phyloP scores from a whole-genome alignment of 2,797 vertebrate genomes.

The Oreochromis mossambicus region DNA sequence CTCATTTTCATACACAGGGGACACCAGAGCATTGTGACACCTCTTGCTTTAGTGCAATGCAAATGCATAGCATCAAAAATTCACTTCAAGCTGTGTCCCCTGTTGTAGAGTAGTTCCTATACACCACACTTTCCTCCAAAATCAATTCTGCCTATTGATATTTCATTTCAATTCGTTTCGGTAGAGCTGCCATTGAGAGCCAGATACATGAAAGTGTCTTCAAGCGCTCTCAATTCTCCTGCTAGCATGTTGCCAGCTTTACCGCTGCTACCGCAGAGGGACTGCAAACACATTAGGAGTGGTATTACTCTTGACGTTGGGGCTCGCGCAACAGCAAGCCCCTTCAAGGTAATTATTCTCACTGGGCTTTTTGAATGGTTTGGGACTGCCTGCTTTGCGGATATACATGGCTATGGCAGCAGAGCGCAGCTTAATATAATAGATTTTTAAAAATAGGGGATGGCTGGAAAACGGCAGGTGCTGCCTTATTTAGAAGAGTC shows the following conservation, averaged over 20 bases:
- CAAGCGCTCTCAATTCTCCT: not conserved
- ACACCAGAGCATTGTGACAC: not conserved
- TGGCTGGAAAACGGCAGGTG: not conserved
- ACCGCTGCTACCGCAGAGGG: not conserved
- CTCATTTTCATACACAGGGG: not conserved
- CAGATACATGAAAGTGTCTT: not conserved
- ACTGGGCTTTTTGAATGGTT: conserved; percentile 9
- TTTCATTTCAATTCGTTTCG: not conserved
- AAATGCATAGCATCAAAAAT: not conserved
- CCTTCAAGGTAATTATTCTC: conserved; percentile 45
- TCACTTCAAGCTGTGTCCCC: not conserved
- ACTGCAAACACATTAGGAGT: conserved; percentile 17
- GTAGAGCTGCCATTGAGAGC: not conserved
- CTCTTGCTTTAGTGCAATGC: not conserved
- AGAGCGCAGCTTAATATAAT: conserved; percentile 19
- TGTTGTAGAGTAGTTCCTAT: not conserved
- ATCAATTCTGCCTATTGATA: not conserved
- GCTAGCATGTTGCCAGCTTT: not conserved
- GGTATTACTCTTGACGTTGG: conserved; percentile 18
- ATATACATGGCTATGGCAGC: conserved; percentile 5
- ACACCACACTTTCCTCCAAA: not conserved
- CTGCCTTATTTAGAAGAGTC: conserved; percentile 1
- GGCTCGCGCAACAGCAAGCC: conserved; percentile 7
- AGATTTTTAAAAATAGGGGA: not conserved
- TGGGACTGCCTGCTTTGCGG: conserved; percentile 20